Evolutionary conservation across 2,113 vertebrate species (phyloP).

Genomic region (Chaetorhynchus papuensis): DNA sequence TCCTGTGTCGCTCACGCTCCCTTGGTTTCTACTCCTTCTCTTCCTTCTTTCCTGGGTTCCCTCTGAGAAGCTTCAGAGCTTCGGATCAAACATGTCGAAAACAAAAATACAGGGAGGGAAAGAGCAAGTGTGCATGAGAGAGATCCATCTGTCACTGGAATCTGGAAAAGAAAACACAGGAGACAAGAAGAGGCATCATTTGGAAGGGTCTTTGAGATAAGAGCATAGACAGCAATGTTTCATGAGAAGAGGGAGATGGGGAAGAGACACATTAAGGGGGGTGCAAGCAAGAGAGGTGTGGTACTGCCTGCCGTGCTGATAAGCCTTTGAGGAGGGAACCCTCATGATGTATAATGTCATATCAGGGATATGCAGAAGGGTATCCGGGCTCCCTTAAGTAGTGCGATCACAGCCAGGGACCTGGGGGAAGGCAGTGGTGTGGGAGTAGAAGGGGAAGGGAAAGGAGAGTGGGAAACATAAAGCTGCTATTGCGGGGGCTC

Average conservation of each 20-base stretch:
- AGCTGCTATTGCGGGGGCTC: neutral
- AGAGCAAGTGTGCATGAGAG: constrained; percentile 9
- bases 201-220: neutral
- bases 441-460: neutral
- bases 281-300: neutral
- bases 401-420: neutral
- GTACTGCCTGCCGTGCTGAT: neutral
- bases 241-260: neutral
- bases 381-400: neutral
- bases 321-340: constrained; percentile 9
- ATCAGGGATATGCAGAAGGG: constrained; percentile 3
- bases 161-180: constrained; percentile 73
- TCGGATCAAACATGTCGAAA: constrained; percentile 52
- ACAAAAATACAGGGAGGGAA: constrained; percentile 38
- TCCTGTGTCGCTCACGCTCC: constrained; percentile 11
- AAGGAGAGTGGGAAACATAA: neutral
- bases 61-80: constrained; percentile 58
- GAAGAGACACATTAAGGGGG: neutral
- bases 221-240: neutral
- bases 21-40: constrained; percentile 14
- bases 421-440: neutral
- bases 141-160: constrained; percentile 74
- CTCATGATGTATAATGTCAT: neutral
- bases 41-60: neutral
- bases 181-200: constrained; percentile 52